A percentile compares a stretch with the other conserved stretches of the same genome.
These are phyloP conservation scores for Aleiodes leptofemur DNA, from an alignment of 2,888 invertebrate species.

Conservation along the genomic window DNA sequence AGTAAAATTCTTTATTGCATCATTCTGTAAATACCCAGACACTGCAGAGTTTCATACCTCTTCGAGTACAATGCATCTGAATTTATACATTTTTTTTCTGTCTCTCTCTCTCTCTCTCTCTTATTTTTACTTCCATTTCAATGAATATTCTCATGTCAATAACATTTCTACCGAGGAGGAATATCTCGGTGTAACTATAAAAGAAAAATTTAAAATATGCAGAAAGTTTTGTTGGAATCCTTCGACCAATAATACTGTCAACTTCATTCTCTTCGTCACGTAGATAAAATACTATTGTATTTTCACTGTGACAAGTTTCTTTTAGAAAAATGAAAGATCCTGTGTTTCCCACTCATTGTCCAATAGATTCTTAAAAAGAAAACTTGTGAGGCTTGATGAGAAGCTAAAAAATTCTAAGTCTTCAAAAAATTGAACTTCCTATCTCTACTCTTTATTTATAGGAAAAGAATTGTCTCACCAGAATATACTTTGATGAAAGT, in stretches of 20 bases:
- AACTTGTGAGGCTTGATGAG: no score
- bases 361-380: no score
- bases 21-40: conserved; percentile 30
- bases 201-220: conserved; percentile 12
- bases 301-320: conserved; percentile 29
- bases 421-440: no score
- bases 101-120: neutral
- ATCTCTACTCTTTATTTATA: no score
- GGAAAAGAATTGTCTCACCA: no score
- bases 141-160: conserved; percentile 16
- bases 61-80: no score
- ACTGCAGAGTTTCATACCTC: conserved; percentile 14
- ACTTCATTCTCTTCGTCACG: neutral
- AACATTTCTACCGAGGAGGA: neutral
- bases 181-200: conserved; percentile 5
- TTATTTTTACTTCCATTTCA: neutral
- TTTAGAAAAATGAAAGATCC: neutral
- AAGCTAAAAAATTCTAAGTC: no score
- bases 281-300: conserved; percentile 30
- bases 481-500: neutral
- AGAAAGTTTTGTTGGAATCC: conserved; percentile 8
- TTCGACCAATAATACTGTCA: neutral
- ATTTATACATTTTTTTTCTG: neutral
- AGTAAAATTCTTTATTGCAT: conserved; percentile 30
- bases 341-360: no score